Percentiles rank a stretch among this genome's conserved stretches.
These are phyloP conservation scores for Ptychadena robeensis DNA, from an alignment of 2,797 vertebrate species.

Conservation along the genomic window DNA sequence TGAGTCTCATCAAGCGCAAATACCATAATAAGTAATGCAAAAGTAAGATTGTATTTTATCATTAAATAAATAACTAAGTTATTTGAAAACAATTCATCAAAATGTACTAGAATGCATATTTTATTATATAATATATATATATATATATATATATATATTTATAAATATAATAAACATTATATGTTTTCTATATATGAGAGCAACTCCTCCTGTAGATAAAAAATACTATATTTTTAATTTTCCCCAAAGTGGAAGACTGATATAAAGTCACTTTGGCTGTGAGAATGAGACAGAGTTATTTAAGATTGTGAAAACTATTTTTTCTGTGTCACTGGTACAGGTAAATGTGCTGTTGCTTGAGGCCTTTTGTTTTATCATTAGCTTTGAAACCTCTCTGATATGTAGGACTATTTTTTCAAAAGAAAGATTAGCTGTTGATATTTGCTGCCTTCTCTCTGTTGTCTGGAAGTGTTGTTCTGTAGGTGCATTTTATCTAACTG, in stretches of 20 bases:
- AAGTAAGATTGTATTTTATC: no score
- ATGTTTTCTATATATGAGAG: background rate
- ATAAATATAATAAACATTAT: background rate
- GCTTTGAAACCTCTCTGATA: constrained; percentile 68
- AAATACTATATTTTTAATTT: background rate
- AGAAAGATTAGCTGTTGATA: constrained; percentile 72
- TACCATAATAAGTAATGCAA: no score
- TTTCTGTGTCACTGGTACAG: constrained; percentile 63
- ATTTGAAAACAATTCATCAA: no score
- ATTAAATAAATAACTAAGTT: no score
- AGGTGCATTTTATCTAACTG: constrained; percentile 68
- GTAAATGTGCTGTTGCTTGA: constrained; percentile 65
- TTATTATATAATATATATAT: no score
- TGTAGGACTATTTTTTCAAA: constrained; percentile 68
- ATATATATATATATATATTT: no score
- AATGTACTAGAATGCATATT: no score
- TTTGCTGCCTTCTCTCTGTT: constrained; percentile 66
- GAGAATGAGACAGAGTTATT: constrained; percentile 59
- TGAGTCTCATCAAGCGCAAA: no score
- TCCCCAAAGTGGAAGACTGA: constrained; percentile 27
- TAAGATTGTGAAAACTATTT: constrained; percentile 58
- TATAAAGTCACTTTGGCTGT: constrained; percentile 59
- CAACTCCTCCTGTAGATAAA: background rate
- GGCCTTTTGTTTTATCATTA: constrained; percentile 68
- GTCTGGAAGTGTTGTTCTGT: constrained; percentile 61